These are phyloP conservation scores for Selenia dentaria DNA, from an alignment of 2,888 invertebrate species.

Conservation along the genomic window DNA sequence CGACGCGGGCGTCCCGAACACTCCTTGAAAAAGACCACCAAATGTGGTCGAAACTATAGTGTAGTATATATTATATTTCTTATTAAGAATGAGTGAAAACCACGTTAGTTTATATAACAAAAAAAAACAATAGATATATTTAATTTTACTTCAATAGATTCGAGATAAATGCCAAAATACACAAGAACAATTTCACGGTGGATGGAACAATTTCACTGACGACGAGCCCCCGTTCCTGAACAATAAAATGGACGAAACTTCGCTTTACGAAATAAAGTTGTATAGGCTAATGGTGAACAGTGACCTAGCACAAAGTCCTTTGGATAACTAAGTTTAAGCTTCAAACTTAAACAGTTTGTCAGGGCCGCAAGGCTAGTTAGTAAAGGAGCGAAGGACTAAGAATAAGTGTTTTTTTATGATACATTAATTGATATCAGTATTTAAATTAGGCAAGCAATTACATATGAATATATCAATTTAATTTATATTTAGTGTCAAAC, in stretches of 20 bases:
- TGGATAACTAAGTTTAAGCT: conserved; percentile 52
- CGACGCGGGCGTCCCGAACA: too few species aligned
- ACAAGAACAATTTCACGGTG: conserved; percentile 16
- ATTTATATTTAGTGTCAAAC: too few species aligned
- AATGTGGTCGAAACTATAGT: too few species aligned
- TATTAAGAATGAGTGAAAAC: too few species aligned
- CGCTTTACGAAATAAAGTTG: conserved; percentile 53
- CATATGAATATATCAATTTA: neutral
- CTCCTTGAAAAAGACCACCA: too few species aligned
- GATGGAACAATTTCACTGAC: conserved; percentile 41
- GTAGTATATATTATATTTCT: too few species aligned
- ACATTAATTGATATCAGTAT: neutral
- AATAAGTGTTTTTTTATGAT: too few species aligned
- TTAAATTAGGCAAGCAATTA: too few species aligned
- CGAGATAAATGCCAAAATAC: conserved; percentile 5
- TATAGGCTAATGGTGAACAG: conserved; percentile 66
- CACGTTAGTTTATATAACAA: too few species aligned
- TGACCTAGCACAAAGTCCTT: conserved; percentile 66
- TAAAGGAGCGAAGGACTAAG: neutral
- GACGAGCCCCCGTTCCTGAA: conserved; percentile 34
- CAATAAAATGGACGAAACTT: conserved; percentile 69
- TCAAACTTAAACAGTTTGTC: conserved; percentile 49
- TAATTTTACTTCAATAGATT: too few species aligned
- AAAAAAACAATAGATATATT: too few species aligned
- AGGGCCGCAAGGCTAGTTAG: conserved; percentile 34